These are phyloP conservation scores for Phalacrocorax carbo DNA, from an alignment of 2,113 vertebrate genomes.

Conservation along the genomic window DNA sequence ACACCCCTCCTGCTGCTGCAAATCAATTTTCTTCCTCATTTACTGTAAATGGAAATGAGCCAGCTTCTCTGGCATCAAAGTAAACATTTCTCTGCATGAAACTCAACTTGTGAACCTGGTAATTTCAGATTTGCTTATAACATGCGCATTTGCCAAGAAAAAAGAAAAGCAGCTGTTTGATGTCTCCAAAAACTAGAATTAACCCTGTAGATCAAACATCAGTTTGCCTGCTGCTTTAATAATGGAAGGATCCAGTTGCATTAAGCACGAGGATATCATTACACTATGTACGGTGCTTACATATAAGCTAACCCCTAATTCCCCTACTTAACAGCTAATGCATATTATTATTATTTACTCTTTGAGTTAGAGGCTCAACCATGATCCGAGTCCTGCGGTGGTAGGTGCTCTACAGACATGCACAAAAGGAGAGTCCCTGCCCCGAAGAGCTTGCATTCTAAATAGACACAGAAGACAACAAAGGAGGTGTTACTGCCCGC, in stretches of 20 bases:
- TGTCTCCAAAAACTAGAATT: conserved; percentile 66
- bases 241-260: conserved; percentile 53
- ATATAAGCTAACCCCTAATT: conserved; percentile 26
- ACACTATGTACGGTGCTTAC: neutral
- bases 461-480: conserved; percentile 9
- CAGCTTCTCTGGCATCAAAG: conserved; percentile 69
- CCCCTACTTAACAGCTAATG: conserved; percentile 43
- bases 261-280: conserved; percentile 31
- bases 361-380: neutral
- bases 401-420: neutral
- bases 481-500: neutral
- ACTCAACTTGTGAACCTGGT: conserved; percentile 74
- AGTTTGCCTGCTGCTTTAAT: conserved; percentile 35
- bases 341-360: conserved; percentile 54
- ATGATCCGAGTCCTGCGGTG: neutral
- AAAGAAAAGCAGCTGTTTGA: conserved; percentile 59
- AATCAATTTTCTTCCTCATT: conserved; percentile 74
- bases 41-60: conserved; percentile 68
- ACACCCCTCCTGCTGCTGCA: conserved; percentile 68
- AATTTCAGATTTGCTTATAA: conserved; percentile 69
- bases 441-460: neutral
- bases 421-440: neutral
- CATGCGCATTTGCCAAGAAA: conserved; percentile 30
- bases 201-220: conserved; percentile 52
- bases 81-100: conserved; percentile 66